These are phyloP conservation scores for Campylomormyrus numenius DNA, from an alignment of 2,113 vertebrate species.

Conservation along the genomic window DNA sequence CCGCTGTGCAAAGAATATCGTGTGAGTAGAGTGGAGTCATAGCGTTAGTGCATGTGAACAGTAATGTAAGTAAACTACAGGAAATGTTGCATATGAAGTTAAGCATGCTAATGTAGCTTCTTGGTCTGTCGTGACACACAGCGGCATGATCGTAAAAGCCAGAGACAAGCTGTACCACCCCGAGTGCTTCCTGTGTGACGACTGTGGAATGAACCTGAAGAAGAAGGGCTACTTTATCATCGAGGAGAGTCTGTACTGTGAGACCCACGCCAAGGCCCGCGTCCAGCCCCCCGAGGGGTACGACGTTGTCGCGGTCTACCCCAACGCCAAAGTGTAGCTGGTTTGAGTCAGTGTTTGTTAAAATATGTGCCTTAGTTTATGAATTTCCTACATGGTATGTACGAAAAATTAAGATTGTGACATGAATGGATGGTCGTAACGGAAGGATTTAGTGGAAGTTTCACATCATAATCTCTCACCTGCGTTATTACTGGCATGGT, in stretches of 20 bases:
- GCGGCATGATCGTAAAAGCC: conserved; percentile 94
- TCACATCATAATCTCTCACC: neutral
- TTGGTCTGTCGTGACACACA: conserved; percentile 35
- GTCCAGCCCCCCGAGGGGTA: conserved; percentile 94
- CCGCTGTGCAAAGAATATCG: conserved; percentile 82
- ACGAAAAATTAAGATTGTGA: neutral
- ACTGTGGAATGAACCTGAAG: conserved; percentile 89
- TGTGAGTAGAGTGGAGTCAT: conserved; percentile 75
- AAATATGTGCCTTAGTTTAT: neutral
- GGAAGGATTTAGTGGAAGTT: neutral
- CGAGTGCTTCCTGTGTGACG: conserved; percentile 89
- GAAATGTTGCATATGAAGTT: neutral
- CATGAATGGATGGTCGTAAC: neutral
- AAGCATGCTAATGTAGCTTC: neutral
- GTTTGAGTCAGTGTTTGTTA: conserved; percentile 51
- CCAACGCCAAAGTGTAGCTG: conserved; percentile 90
- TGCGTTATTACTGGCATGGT: neutral
- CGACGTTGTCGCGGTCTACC: conserved; percentile 96
- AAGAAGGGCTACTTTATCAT: conserved; percentile 94
- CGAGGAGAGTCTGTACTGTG: conserved; percentile 89
- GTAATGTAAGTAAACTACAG: neutral
- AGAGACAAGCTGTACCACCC: conserved; percentile 96
- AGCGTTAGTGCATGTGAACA: neutral
- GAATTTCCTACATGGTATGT: neutral
- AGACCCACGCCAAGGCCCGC: conserved; percentile 86